These are phyloP conservation scores for Rotaria magnacalcarata DNA, from an alignment of 2,888 invertebrate genomes.

Conservation along the genomic window DNA sequence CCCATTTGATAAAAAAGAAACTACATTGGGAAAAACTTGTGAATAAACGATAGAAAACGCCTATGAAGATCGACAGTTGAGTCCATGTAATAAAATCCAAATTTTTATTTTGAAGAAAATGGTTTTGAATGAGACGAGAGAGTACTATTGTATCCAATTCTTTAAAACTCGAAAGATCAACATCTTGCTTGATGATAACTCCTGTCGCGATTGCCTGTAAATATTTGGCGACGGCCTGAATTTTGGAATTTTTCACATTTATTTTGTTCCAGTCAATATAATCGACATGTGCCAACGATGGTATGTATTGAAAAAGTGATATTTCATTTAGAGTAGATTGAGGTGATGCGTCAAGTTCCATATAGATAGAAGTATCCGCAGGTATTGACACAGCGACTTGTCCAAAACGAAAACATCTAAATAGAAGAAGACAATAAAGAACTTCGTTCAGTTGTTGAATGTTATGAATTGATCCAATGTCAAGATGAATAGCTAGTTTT, in stretches of 20 bases:
- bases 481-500: not conserved
- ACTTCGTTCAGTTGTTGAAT: not conserved
- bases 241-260: not conserved
- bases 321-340: not conserved
- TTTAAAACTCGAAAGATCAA: not conserved
- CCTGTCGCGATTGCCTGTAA: not conserved
- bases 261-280: not conserved
- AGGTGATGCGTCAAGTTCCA: slow-evolving; percentile 8
- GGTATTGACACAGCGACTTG: not conserved
- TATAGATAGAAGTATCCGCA: not conserved
- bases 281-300: not conserved
- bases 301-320: not conserved
- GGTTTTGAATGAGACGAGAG: not conserved
- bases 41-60: not conserved
- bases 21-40: not conserved
- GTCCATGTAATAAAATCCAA: not conserved
- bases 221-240: not conserved
- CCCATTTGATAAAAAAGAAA: not conserved
- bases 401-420: not conserved
- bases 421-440: not conserved
- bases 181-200: not conserved
- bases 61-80: not conserved
- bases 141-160: not conserved
- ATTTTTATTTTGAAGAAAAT: not conserved
- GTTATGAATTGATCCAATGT: not conserved